Evolutionary conservation across 2,113 vertebrate species (phyloP).

Genomic region (Arenaria interpres): DNA sequence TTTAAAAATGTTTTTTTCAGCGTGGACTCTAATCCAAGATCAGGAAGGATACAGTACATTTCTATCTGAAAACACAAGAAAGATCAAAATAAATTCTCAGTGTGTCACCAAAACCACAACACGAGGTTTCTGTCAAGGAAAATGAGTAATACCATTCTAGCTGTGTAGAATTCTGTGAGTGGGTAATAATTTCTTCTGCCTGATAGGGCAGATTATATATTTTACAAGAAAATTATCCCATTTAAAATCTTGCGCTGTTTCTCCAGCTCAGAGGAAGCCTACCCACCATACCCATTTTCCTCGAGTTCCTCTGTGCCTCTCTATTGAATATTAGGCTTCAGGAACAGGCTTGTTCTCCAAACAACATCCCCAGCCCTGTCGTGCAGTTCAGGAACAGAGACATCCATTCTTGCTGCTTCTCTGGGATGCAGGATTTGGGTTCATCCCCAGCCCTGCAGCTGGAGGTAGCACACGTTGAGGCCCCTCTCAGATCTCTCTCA

Average conservation of each 20-base stretch:
- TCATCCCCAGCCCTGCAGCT: background rate
- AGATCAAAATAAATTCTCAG: background rate
- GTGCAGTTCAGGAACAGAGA: background rate
- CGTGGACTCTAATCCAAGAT: background rate
- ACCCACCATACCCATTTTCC: background rate
- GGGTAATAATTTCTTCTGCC: background rate
- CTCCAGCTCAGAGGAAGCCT: background rate
- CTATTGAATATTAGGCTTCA: background rate
- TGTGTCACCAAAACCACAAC: slow-evolving; percentile 34
- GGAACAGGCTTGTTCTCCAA: background rate
- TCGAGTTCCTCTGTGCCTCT: background rate
- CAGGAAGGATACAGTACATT: background rate
- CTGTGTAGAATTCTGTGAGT: background rate
- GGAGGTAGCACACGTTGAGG: fast-evolving
- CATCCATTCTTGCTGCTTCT: background rate
- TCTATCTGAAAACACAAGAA: background rate
- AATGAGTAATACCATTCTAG: slow-evolving; percentile 22
- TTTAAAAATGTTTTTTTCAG: background rate
- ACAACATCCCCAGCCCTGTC: background rate
- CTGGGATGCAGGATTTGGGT: background rate
- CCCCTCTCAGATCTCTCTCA: background rate
- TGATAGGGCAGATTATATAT: background rate
- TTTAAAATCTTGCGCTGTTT: background rate
- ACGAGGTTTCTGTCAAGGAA: background rate
- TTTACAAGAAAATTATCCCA: background rate